Evolutionary conservation across 2,113 vertebrate genomes (phyloP), one percentile per base, ranked within the genome.

Genomic region (Peucedramus taeniatus): DNA sequence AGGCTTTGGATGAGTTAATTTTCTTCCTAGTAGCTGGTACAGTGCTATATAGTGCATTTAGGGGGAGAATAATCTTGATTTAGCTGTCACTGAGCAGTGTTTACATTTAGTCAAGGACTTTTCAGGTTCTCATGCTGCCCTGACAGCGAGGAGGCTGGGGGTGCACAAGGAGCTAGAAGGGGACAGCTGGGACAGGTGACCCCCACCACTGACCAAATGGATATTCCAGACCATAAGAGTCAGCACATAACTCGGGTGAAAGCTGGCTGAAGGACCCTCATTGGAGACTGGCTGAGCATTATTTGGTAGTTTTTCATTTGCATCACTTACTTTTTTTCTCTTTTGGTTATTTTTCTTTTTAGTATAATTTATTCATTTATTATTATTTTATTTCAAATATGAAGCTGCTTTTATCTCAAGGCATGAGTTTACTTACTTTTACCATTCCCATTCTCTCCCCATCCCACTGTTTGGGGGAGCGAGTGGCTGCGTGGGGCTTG

Each of bases 401-500:
- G 53, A 64, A 45, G 61, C 44, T 64, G 23, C 21, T 57, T 64
- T 42, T 68, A 9, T 56, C 27, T 68, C 40, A 74, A 49, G 26
- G 37, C 47, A n/a, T 24, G 47, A 42, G 23, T 74, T 86, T 49
- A 30, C 45, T 47, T 49, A 7, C n/a, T 51, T 60, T 42, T 17
- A 42, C 31, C 3, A 0, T 65, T 65, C 45, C n/a, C 16, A 3
- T 42, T 60, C 13, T 68, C 21, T 60, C 12, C 17, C 11, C 7
- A 20, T 37, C 35, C 16, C 35, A 42, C 35, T 0, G 0, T 65
- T 16, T 40, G 18, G 5, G 26, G 30, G 26, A 66, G 28, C 0
- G 1, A 23, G 16, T n/a, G 7, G 44, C 74, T 54, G 35, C 0
- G 0, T 18, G 40, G 30, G 23, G 23, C 47, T 80, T 61, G 47